Evolutionary conservation across 2,888 invertebrate genomes (phyloP), one percentile per base, ranked within the genome.

Genomic region (Tridacna crocea): DNA sequence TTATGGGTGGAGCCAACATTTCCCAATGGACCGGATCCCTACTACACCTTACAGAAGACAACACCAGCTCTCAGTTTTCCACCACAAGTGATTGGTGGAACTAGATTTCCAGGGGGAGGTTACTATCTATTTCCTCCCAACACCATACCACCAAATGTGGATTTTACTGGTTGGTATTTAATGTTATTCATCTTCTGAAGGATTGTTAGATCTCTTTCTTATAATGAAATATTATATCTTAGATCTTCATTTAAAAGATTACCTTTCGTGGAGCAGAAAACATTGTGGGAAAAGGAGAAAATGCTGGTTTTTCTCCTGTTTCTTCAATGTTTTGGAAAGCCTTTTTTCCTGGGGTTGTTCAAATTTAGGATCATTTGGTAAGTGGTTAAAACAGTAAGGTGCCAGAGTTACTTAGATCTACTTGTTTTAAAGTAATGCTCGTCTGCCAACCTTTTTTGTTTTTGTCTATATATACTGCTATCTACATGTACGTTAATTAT

Each of bases 71-170:
- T 94, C 55, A 93, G 91, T 80, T 90, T 88, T 82, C 94, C 94
- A 0, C 92, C 94, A 3, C 87, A 88, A n/a, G 92, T 94, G 15
- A 89, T 90, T 61, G 85, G 84, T 17, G 94, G 94, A 19, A 93
- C 92, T 10, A 86, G 94, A 8, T 93, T 94, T 75, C 91, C 93
- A 17, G 94, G 94, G 0, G 90, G 90, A 22, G 94, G 94, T 11
- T 93, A 93, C 83, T 93, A 94, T 80, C 84, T 86, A 17, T 94
- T 94, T 79, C 90, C 92, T 15, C 89, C 93, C 0, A 88, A 90
- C 19, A 90, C 91, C 26, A 82, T 94, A 0, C 93, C 93, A 15
- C 91, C 93, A 75, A 92, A 92, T 85, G 93, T 93, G 12, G 91
- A 87, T 13, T 94, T 93, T 77, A 93, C 94, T 77, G 94, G 94